Evolutionary conservation across 2,888 invertebrate species (phyloP), one percentile per base, ranked within the genome.

Genomic region (Synergus umbraculus): DNA sequence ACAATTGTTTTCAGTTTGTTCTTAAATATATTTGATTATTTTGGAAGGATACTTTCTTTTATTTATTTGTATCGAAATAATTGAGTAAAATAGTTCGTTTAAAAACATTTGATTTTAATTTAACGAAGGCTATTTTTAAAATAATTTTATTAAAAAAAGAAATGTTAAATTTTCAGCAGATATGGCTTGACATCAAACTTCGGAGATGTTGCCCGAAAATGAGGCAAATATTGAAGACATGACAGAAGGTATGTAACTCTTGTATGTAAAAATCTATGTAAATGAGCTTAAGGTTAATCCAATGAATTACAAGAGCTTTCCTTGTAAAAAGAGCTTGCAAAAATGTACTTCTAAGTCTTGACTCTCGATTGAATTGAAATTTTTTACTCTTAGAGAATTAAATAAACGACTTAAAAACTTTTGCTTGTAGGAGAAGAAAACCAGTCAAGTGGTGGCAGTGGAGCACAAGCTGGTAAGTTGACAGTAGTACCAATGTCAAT

Each of bases 161-260:
- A 82, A 82, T 63, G 78, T 76, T 77, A 67, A 79, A 77, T 81
- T 79, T 83, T 85, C 83, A 85, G 60, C 81, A 87, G 86, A 83
- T 76, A 84, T 88, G 88, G 82, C 85, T 83, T 90, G 87, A 89
- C 80, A 83, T 46, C 58, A 79, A 76, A 63, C 44, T 67, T 69
- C 78, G 83, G 87, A 87, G 84, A 92, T 91, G 90, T 86, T 90
- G 86, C 88, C 88, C 85, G 89, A 90, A 86, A 87, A 84, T 78
- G 89, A 90, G 86, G 88, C 87, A 83, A 89, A 88, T 82, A 85
- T 88, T 84, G 87, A 89, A 83, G 87, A 86, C 76, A 91, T 91
- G 87, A 89, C 89, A 44, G 91, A 92, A 89, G 92, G 92, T 92
- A 86, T 82, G 86, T 83, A 82, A 82, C 77, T 78, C 77, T 67